These are phyloP conservation scores for Pachypeltis micranthus DNA, from an alignment of 1,140 invertebrate genomes.

Conservation along the genomic window DNA sequence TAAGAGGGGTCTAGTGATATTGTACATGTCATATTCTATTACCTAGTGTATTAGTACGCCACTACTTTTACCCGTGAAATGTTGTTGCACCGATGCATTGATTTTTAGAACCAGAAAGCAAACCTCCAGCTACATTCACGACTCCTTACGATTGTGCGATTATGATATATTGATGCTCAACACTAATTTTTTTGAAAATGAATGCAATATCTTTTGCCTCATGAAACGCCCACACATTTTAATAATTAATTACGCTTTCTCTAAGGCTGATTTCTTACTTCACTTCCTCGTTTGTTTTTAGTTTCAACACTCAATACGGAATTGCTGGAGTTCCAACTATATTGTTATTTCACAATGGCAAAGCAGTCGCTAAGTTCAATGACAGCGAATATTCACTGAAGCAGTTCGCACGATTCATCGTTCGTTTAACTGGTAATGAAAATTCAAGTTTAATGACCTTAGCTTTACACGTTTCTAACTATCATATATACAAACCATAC, in stretches of 20 bases:
- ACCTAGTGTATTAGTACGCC: too few relatives aligned
- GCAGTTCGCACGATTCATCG: conserved; percentile 69
- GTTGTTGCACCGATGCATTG: too few relatives aligned
- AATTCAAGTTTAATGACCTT: neutral
- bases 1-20: too few relatives aligned
- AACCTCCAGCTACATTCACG: neutral
- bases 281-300: conserved; percentile 29
- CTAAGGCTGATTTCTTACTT: too few relatives aligned
- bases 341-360: conserved; percentile 84
- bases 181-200: neutral
- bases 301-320: conserved; percentile 84
- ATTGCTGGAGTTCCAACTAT: conserved; percentile 87
- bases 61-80: too few relatives aligned
- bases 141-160: neutral
- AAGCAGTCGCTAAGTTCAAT: conserved; percentile 76
- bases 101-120: too few relatives aligned
- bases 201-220: neutral
- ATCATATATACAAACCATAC: too few relatives aligned
- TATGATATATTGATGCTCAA: neutral
- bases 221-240: too few relatives aligned
- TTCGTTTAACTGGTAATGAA: conserved; percentile 53
- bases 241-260: too few relatives aligned
- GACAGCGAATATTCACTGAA: conserved; percentile 67
- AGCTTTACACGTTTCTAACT: neutral
- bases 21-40: too few relatives aligned